Evolutionary conservation across 2,888 invertebrate genomes (phyloP).

Genomic region (Polydrusus pterygomalis): DNA sequence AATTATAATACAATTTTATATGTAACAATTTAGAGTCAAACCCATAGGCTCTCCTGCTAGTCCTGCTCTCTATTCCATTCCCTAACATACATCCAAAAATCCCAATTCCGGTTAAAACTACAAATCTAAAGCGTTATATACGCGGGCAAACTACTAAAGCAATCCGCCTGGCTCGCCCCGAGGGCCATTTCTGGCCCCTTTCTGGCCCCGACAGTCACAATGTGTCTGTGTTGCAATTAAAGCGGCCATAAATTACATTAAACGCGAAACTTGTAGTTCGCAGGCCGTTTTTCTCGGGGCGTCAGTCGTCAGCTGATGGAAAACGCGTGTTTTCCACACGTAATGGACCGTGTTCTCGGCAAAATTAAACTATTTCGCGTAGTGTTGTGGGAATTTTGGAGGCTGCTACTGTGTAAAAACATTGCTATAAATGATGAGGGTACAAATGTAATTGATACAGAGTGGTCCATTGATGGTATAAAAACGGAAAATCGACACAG

Average conservation of each 20-base stretch:
- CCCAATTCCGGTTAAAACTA: slow-evolving; percentile 36
- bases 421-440: slow-evolving; percentile 4
- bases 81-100: slow-evolving; percentile 1
- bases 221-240: slow-evolving; percentile 56
- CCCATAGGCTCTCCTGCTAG: too few species aligned
- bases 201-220: slow-evolving; percentile 51
- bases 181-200: slow-evolving; percentile 26
- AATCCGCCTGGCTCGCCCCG: slow-evolving; percentile 31
- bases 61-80: slow-evolving; percentile 1
- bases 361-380: slow-evolving; percentile 44
- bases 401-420: slow-evolving; percentile 16
- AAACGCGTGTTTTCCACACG: slow-evolving; percentile 56
- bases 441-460: slow-evolving; percentile 8
- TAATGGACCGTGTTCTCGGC: slow-evolving; percentile 52
- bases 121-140: slow-evolving; percentile 46
- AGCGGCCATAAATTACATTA: slow-evolving; percentile 55
- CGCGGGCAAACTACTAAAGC: slow-evolving; percentile 43
- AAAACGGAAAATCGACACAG: too few species aligned
- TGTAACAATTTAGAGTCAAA: neutral
- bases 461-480: neutral
- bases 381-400: slow-evolving; percentile 24
- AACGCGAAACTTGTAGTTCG: slow-evolving; percentile 56
- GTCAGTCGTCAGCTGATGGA: slow-evolving; percentile 52
- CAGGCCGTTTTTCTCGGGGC: slow-evolving; percentile 55
- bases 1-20: too few species aligned